Percentiles rank a stretch among this genome's conserved stretches.
Conservation (phyloP, 2,888 invertebrate species). For the Pantelozetes paolii region DNA sequence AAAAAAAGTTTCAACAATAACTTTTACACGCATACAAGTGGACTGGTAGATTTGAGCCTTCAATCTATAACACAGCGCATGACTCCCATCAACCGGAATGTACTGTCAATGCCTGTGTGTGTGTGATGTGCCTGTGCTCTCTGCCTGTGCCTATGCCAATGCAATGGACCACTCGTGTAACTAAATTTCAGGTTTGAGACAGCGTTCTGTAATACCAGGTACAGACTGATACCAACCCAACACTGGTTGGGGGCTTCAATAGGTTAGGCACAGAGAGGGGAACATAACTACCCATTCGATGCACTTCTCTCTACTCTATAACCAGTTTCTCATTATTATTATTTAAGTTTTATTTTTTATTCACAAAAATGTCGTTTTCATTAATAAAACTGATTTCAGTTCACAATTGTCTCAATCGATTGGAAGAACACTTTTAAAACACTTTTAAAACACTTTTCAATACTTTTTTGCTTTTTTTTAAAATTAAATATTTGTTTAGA, state of each 20-base stretch:
- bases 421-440: no score
- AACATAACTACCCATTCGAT: constrained; percentile 4
- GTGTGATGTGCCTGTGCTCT: no score
- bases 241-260: constrained; percentile 21
- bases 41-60: background rate
- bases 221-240: constrained; percentile 1
- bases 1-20: constrained; percentile 25
- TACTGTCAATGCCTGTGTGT: background rate
- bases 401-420: no score
- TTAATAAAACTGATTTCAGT: background rate
- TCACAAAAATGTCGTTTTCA: constrained; percentile 6
- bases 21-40: constrained; percentile 26
- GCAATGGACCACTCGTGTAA: background rate
- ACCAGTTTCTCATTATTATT: constrained; percentile 8
- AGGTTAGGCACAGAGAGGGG: background rate
- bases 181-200: constrained; percentile 4
- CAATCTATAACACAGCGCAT: background rate
- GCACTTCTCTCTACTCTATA: background rate
- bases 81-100: constrained; percentile 16
- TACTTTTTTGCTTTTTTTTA: no score
- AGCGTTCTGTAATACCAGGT: constrained; percentile 9
- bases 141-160: no score
- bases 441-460: no score
- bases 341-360: background rate
- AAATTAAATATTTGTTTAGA: no score